phyloP scores from a whole-genome alignment of 2,113 vertebrate genomes.

The Narcine bancroftii region DNA sequence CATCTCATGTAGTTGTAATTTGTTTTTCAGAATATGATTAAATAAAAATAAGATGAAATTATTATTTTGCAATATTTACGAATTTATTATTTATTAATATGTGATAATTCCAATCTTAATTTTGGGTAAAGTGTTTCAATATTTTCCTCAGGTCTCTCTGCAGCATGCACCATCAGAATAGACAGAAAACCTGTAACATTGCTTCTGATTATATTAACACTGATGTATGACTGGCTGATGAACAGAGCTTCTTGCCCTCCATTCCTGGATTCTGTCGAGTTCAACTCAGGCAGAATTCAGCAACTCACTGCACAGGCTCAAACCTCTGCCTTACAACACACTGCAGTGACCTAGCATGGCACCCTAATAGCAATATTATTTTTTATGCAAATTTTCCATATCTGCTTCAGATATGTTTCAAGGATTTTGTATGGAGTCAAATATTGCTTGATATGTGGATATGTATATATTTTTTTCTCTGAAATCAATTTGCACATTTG shows the following conservation, averaged over 20 bases:
- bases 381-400: neutral
- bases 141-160: constrained; percentile 14
- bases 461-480: neutral
- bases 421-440: neutral
- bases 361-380: neutral
- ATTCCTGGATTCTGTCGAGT: neutral
- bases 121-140: neutral
- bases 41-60: neutral
- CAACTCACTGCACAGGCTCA: neutral
- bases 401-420: neutral
- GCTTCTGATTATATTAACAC: constrained; percentile 17
- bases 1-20: neutral
- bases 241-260: neutral
- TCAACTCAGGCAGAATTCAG: neutral
- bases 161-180: neutral
- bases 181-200: neutral
- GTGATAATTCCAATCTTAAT: neutral
- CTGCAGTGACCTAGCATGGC: neutral
- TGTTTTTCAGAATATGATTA: neutral
- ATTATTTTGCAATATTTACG: neutral
- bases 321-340: neutral
- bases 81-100: neutral
- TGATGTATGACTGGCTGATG: neutral
- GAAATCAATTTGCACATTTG: neutral
- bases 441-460: neutral